These are phyloP conservation scores for Caenorhabditis macrosperma DNA, from an alignment of 2,888 invertebrate genomes.

Conservation along the genomic window DNA sequence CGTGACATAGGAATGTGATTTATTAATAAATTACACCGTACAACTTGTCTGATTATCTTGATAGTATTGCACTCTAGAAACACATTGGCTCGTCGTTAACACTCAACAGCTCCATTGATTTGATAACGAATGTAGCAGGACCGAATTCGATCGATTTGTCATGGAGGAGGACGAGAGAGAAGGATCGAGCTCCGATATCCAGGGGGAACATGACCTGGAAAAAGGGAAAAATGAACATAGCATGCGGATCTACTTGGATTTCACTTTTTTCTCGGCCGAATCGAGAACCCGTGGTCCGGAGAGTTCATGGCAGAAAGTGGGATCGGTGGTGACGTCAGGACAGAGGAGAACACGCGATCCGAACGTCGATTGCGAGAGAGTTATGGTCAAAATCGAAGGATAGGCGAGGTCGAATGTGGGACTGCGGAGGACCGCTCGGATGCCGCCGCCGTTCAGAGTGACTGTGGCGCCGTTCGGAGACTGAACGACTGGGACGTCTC, in stretches of 20 bases:
- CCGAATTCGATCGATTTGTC: slow-evolving; percentile 74
- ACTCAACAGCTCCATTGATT: slow-evolving; percentile 62
- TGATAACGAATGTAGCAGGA: slow-evolving; percentile 61
- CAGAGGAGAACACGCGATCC: slow-evolving; percentile 68
- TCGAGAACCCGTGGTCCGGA: slow-evolving; percentile 61
- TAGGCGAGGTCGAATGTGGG: slow-evolving; percentile 62
- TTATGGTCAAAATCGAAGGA: slow-evolving; percentile 58
- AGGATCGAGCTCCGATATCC: slow-evolving; percentile 67
- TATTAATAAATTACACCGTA: slow-evolving; percentile 43
- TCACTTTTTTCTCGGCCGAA: slow-evolving; percentile 44
- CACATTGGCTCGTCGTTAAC: slow-evolving; percentile 63
- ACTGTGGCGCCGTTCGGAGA: slow-evolving; percentile 39
- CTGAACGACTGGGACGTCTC: slow-evolving; percentile 47
- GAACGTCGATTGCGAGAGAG: slow-evolving; percentile 64
- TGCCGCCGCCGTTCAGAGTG: slow-evolving; percentile 49
- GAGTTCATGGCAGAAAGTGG: slow-evolving; percentile 66
- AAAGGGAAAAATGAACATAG: too few species aligned
- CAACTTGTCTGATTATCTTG: slow-evolving; percentile 18
- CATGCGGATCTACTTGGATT: too few species aligned
- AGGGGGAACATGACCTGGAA: slow-evolving; percentile 62
- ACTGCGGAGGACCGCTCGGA: slow-evolving; percentile 55
- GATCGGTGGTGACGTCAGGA: slow-evolving; percentile 64
- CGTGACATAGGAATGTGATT: not conserved
- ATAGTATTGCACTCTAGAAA: slow-evolving; percentile 19
- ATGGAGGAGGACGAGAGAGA: slow-evolving; percentile 74